These are phyloP conservation scores for Macrotus californicus DNA, from an alignment of 2,113 vertebrate genomes.

Conservation along the genomic window DNA sequence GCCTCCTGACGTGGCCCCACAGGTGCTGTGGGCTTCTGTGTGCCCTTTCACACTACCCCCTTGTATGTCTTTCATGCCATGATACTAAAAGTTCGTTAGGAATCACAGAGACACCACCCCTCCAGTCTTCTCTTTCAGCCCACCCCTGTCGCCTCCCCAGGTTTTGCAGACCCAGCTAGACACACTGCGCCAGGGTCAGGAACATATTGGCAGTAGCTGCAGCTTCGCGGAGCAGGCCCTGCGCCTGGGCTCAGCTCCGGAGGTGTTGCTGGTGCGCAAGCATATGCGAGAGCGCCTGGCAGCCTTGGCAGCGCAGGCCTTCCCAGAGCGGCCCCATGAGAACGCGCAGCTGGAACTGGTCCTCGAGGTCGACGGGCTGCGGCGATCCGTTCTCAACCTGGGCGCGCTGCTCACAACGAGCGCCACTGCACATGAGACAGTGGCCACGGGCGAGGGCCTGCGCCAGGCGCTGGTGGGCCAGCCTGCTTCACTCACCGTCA, in stretches of 20 bases:
- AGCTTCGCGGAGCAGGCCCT: slow-evolving; percentile 94
- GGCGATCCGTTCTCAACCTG: slow-evolving; percentile 94
- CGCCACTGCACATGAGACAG: slow-evolving; percentile 90
- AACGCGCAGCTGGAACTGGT: slow-evolving; percentile 92
- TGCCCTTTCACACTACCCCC: not conserved
- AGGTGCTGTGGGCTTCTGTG: not conserved
- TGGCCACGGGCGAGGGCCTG: slow-evolving; percentile 94
- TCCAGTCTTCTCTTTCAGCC: not conserved
- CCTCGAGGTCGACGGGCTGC: slow-evolving; percentile 91
- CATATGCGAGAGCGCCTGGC: slow-evolving; percentile 95
- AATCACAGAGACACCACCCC: not conserved
- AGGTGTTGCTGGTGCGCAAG: slow-evolving; percentile 94
- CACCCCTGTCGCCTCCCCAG: slow-evolving; percentile 68
- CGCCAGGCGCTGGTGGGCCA: slow-evolving; percentile 92
- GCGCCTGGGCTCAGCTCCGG: slow-evolving; percentile 89
- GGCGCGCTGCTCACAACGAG: slow-evolving; percentile 92
- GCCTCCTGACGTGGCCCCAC: not conserved
- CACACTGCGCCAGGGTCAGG: slow-evolving; percentile 90
- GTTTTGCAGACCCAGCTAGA: slow-evolving; percentile 93
- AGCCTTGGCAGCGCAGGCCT: slow-evolving; percentile 85
- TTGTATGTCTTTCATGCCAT: not conserved
- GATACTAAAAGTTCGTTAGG: not conserved
- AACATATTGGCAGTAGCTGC: slow-evolving; percentile 95
- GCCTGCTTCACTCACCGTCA: slow-evolving; percentile 89
- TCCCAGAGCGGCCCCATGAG: slow-evolving; percentile 91